Evolutionary conservation across 2,113 vertebrate species (phyloP).

Genomic region (Chiloscyllium plagiosum): DNA sequence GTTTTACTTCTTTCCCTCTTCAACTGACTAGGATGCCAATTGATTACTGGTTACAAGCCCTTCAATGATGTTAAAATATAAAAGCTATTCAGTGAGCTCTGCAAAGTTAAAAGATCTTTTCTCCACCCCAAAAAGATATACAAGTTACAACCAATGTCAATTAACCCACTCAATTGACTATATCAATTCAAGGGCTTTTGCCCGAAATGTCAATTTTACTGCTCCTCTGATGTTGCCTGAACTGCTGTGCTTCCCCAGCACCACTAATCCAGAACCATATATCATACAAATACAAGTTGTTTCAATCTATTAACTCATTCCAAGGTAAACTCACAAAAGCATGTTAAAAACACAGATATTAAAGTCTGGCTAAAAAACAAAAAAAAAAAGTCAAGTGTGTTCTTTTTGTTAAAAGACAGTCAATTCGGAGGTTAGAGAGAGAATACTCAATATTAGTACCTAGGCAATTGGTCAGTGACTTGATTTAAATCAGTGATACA

Average conservation of each 20-base stretch:
- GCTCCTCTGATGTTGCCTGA: no score
- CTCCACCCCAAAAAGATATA: background rate
- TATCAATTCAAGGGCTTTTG: no score
- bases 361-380: no score
- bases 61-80: background rate
- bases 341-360: background rate
- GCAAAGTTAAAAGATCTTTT: background rate
- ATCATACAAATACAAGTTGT: background rate
- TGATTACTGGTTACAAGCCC: background rate
- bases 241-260: no score
- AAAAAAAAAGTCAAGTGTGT: no score
- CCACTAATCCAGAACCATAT: no score
- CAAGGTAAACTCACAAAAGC: background rate
- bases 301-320: background rate
- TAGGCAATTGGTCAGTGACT: background rate
- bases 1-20: background rate
- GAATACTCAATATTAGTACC: background rate
- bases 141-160: background rate
- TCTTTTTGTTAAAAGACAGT: background rate
- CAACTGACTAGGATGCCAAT: background rate
- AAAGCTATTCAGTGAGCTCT: background rate
- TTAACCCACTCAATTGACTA: background rate
- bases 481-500: background rate
- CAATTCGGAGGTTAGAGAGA: background rate
- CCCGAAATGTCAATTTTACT: no score